A percentile compares a stretch with the other conserved stretches of the same genome.
phyloP scores from a whole-genome alignment of 1,140 invertebrate species.

The Solenopsis fugax region DNA sequence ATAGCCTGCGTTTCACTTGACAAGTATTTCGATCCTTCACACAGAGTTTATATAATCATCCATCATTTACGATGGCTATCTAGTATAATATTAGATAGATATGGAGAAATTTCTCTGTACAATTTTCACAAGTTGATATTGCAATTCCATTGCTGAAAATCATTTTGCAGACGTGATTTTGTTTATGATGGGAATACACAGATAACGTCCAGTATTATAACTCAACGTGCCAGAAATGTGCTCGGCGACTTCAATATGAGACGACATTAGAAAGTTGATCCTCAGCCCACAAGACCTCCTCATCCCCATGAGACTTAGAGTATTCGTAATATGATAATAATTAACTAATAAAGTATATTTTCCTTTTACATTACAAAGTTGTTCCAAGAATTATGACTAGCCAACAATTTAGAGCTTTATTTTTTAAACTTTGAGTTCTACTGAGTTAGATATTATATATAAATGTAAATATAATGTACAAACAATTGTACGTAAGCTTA shows the following conservation, averaged over 20 bases:
- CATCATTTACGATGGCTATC: conserved; percentile 98
- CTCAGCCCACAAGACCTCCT: conserved; percentile 89
- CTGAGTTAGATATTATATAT: not conserved
- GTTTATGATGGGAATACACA: conserved; percentile 97
- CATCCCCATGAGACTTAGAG: conserved; percentile 84
- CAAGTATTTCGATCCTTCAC: conserved; percentile 94
- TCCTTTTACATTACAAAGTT: conserved; percentile 1
- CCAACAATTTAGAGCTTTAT: not conserved
- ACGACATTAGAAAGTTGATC: conserved; percentile 97
- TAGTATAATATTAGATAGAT: conserved; percentile 92
- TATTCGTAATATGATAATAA: conserved; percentile 23
- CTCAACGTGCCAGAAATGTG: conserved; percentile 94
- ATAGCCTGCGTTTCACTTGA: no score
- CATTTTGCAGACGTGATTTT: conserved; percentile 92
- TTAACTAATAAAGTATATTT: conserved; percentile 8
- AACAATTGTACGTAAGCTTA: not conserved
- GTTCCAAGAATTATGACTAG: not conserved
- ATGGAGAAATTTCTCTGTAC: not conserved
- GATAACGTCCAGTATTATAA: conserved; percentile 98
- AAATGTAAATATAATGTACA: no score
- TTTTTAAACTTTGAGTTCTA: conserved; percentile 16
- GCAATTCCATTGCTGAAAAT: conserved; percentile 34
- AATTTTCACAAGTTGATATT: not conserved
- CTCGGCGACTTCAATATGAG: conserved; percentile 99
- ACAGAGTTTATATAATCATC: conserved; percentile 97